A percentile compares a stretch with the other conserved stretches of the same genome.
Evolutionary conservation across 2,888 invertebrate genomes (phyloP).

Genomic region (Amblyteles armatorius): DNA sequence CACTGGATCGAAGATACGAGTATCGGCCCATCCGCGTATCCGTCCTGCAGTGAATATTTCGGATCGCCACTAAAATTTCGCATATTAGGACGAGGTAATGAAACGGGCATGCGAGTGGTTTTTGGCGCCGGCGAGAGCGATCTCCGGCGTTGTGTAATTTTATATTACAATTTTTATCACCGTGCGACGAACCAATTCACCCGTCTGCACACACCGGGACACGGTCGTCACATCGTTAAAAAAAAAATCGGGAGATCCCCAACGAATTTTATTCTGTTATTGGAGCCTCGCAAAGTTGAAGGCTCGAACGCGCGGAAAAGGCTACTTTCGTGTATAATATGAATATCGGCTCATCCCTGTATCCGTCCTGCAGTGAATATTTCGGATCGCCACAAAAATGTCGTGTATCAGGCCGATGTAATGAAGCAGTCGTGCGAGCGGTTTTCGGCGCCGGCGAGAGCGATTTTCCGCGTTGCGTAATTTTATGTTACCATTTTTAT

Average conservation of each 20-base stretch:
- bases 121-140: background rate
- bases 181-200: too few relatives aligned
- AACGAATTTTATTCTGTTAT: too few relatives aligned
- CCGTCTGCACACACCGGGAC: too few relatives aligned
- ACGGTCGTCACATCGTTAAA: too few relatives aligned
- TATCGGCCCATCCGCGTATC: background rate
- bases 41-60: background rate
- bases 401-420: background rate
- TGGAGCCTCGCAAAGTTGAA: too few relatives aligned
- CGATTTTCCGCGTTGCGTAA: too few relatives aligned
- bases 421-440: background rate
- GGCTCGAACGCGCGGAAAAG: too few relatives aligned
- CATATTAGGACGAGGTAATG: background rate
- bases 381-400: background rate
- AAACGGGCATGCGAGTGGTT: background rate
- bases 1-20: conserved; percentile 23
- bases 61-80: background rate
- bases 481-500: too few relatives aligned
- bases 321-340: background rate
- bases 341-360: background rate
- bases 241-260: too few relatives aligned
- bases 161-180: too few relatives aligned
- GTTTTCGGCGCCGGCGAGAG: background rate
- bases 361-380: background rate
- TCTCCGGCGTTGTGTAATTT: too few relatives aligned